Evolutionary conservation across 2,113 vertebrate genomes (phyloP).

Genomic region (Cyprinodon brontotheroides): DNA sequence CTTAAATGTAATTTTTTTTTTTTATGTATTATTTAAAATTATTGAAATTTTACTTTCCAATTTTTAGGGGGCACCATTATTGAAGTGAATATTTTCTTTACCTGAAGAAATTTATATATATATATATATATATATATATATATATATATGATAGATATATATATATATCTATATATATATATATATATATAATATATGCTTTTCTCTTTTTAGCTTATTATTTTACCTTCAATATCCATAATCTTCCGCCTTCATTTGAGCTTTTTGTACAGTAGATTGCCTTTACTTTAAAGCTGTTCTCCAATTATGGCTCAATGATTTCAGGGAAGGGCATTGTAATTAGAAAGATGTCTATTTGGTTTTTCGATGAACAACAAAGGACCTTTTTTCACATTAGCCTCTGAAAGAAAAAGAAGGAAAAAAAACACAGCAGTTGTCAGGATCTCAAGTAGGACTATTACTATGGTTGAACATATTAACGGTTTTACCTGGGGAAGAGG

Average conservation of each 20-base stretch:
- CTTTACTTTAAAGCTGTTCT: constrained; percentile 75
- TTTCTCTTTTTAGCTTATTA: constrained; percentile 24
- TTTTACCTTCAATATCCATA: constrained; percentile 26
- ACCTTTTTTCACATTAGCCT: constrained; percentile 82
- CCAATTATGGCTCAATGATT: constrained; percentile 77
- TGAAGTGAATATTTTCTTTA: no score
- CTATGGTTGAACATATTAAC: constrained; percentile 78
- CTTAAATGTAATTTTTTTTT: no score
- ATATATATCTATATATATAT: no score
- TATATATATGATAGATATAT: no score
- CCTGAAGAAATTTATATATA: no score
- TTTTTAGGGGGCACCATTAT: no score
- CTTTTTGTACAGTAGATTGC: constrained; percentile 69
- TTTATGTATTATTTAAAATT: no score
- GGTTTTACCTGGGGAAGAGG: constrained; percentile 74
- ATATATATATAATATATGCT: constrained; percentile 14
- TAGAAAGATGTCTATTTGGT: constrained; percentile 78
- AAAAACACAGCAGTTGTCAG: constrained; percentile 55
- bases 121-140: no score
- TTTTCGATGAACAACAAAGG: constrained; percentile 85
- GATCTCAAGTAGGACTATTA: constrained; percentile 88
- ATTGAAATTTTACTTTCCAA: no score
- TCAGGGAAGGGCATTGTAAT: constrained; percentile 78
- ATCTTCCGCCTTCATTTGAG: constrained; percentile 20
- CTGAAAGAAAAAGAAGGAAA: constrained; percentile 56